Evolutionary conservation across 2,113 vertebrate species (phyloP), one percentile per base, ranked within the genome.

Genomic region (Electrona antarctica): DNA sequence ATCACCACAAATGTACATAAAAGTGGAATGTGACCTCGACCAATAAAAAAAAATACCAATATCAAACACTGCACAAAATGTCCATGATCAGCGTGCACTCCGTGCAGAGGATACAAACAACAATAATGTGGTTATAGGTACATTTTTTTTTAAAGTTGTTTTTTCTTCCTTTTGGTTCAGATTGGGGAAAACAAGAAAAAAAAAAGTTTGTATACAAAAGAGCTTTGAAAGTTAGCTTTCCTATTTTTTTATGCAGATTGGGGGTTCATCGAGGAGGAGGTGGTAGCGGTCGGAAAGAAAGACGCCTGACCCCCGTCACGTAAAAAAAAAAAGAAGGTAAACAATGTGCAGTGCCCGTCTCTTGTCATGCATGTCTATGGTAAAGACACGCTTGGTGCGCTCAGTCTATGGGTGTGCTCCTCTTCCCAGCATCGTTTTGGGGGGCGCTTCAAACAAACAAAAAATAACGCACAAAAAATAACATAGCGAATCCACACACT

Each of bases 261-360:
- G 49, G 48, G 21, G 57, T 59, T 59, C 21, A 7, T 28, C 3
- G 57, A 9, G 10, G 10, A 21, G 57, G 15, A 11, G 4, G 57
- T 57, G 15, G 6, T 21, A 59, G 29, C 4, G 6, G 57, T 59
- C 21, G 4, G 15, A 10, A 29, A 59, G 29, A 60, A 45, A 41
- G 45, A 12, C 7, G 11, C 21, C 73, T 64, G 74, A 55, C 81
- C 71, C 60, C 49, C 55, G 67, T 73, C 67, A 1, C 8, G 21
- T 77, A 86, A 2, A 41, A 41, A 6, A 41, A 41, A 41, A 4
- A 41, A 41, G 4, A 76, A 49, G 69, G 91, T 91, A 93, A 93
- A 92, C 89, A 88, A 82, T 83, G 81, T 69, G 78, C 33, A 41
- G 33, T 41, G 33, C 33, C 33, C 3, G 33, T 41, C 33, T 21